Base-by-base conservation (phyloP, 2,888 invertebrate species). In the Melikaiella ostensackeni region DNA sequence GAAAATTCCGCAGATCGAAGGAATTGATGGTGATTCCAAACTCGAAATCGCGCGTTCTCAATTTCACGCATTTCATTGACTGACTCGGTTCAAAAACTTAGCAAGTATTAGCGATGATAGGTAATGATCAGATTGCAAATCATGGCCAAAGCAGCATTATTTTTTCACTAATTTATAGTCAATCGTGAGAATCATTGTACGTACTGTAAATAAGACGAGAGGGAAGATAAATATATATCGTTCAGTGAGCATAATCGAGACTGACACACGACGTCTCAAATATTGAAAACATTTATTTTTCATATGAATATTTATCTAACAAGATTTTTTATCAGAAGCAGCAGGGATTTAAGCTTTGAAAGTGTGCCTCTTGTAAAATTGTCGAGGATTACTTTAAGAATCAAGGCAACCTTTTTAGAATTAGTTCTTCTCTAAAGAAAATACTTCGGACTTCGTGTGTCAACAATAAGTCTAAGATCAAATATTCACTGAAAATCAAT, bases 71-170 rank as follows among this genome's bases (percentile, higher is more conserved):
- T 70, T 70, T 70, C 70, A 70, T 50, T n/a, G 70, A 70, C 46
- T 70, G 70, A 70, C 30, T 70, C 30, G 50, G 30, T 70, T 70
- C 70, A 70, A 70, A 66, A 50, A 50, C 30, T 19, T 70, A 70
- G 27, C 46, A 50, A 70, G 70, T 70, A 74, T 64, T 64, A 76
- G 59, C 19, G 61, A 77, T 27, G 63, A 38, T 78, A 74, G 27
- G 62, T 78, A 62, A 79, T 75, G 57, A 76, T 63, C 59, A 79
- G 80, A 81, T 81, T 80, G 83, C 77, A 76, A 57, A 83, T 81
- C 79, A 82, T 82, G 83, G 89, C 90, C 89, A 91, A 90, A 90
- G 90, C 90, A 90, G 89, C 89, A 89, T 90, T 91, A 90, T 90
- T 91, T 91, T 91, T 90, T 88, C 90, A 90, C 89, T 89, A 86